A percentile compares a stretch with the other conserved stretches of the same genome.
These are phyloP conservation scores for Penelope pileata DNA, from an alignment of 2,113 vertebrate species.

Conservation along the genomic window DNA sequence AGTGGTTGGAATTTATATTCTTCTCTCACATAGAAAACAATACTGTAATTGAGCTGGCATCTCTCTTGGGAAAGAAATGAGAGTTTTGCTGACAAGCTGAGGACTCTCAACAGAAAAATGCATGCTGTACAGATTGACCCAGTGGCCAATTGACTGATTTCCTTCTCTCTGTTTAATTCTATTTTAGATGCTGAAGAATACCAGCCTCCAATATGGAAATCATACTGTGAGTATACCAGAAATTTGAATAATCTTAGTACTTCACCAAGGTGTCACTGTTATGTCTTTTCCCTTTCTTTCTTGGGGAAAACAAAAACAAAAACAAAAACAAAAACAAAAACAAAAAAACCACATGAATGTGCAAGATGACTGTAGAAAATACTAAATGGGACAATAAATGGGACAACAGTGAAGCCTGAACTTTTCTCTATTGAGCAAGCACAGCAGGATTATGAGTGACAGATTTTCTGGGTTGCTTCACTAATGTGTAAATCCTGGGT, in stretches of 20 bases:
- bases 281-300: neutral
- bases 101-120: slow-evolving; percentile 39
- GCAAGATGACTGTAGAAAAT: neutral
- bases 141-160: slow-evolving; percentile 57
- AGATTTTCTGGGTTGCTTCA: neutral
- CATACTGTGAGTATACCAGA: slow-evolving; percentile 91
- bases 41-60: slow-evolving; percentile 1
- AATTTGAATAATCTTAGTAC: neutral
- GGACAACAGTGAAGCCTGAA: neutral
- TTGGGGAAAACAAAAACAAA: neutral
- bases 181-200: slow-evolving; percentile 96
- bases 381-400: neutral
- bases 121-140: slow-evolving; percentile 52
- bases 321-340: too few species aligned
- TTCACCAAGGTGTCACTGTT: neutral
- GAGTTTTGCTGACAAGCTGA: slow-evolving; percentile 52
- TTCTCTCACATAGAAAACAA: neutral
- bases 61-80: slow-evolving; percentile 30
- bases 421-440: neutral
- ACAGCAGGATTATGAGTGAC: neutral
- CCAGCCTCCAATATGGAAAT: slow-evolving; percentile 99
- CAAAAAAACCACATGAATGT: neutral
- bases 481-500: neutral
- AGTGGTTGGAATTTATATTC: neutral
- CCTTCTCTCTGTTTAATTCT: slow-evolving; percentile 40